Percentiles rank a stretch among this genome's conserved stretches.
Conservation (phyloP, 2,113 vertebrate genomes). For the Pomatostomus ruficeps region DNA sequence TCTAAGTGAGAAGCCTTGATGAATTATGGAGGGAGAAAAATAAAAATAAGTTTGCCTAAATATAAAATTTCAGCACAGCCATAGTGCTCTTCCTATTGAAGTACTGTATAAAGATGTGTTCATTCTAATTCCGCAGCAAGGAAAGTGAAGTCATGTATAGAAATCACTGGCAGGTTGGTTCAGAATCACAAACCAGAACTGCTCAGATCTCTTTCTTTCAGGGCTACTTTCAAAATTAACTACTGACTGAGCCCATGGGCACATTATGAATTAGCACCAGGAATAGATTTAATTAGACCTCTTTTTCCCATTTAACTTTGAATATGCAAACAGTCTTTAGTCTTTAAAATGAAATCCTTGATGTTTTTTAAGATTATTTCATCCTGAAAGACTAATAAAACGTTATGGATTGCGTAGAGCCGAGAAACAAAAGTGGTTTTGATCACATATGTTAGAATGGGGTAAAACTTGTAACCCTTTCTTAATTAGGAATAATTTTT, state of each 20-base stretch:
- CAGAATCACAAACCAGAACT: background rate
- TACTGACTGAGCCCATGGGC: background rate
- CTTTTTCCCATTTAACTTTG: background rate
- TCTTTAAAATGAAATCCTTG: background rate
- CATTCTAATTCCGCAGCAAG: background rate
- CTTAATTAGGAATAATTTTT: slow-evolving; percentile 58
- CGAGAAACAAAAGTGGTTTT: background rate
- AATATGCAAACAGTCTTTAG: background rate
- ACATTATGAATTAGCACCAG: background rate
- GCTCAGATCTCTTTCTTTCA: background rate
- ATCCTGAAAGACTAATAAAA: background rate
- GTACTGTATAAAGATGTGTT: background rate
- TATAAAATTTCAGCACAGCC: background rate
- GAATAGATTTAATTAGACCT: background rate
- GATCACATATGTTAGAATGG: background rate
- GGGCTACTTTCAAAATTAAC: background rate
- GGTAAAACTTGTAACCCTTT: slow-evolving; percentile 21
- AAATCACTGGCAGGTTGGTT: background rate
- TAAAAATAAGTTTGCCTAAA: background rate
- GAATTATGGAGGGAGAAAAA: background rate
- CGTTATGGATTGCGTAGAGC: background rate
- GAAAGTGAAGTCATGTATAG: background rate
- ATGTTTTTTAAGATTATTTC: background rate
- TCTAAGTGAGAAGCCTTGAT: background rate
- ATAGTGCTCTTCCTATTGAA: background rate